phyloP scores from a whole-genome alignment of 2,888 invertebrate genomes.

The Netelia inedita region DNA sequence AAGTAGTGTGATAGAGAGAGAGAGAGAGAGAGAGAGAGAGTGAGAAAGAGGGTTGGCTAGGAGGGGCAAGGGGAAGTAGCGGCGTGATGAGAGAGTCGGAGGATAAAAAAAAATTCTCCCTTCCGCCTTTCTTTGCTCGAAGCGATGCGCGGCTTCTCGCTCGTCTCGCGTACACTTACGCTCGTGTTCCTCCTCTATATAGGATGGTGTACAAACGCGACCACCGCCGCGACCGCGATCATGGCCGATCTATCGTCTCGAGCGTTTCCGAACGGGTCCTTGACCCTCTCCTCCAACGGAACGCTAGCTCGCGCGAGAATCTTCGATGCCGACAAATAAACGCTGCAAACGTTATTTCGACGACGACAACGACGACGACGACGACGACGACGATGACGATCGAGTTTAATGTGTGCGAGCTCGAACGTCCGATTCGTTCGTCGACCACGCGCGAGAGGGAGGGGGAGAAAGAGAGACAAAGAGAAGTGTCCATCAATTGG shows the following conservation, averaged over 20 bases:
- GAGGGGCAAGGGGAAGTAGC: neutral
- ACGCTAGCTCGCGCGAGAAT: conserved; percentile 40
- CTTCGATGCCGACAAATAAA: conserved; percentile 54
- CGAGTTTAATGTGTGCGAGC: neutral
- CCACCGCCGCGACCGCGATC: conserved; percentile 65
- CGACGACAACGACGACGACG: conserved; percentile 10
- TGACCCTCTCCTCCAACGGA: conserved; percentile 71
- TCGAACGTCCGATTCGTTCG: conserved; percentile 33
- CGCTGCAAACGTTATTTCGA: conserved; percentile 57
- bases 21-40: conserved; percentile 33
- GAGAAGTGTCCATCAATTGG: conserved; percentile 63
- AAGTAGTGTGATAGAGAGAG: too few relatives aligned
- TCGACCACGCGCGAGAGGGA: neutral
- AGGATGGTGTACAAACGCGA: conserved; percentile 4
- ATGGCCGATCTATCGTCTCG: conserved; percentile 74
- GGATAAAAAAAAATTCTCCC: conserved; percentile 60
- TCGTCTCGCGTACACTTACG: conserved; percentile 12
- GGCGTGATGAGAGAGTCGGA: conserved; percentile 25
- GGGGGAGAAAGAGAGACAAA: neutral
- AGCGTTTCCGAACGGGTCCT: conserved; percentile 76
- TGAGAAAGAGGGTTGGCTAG: conserved; percentile 24
- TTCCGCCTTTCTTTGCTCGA: conserved; percentile 58
- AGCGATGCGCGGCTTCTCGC: conserved; percentile 54
- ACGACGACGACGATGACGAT: neutral
- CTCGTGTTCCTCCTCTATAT: neutral